Conservation (phyloP, 2,797 vertebrate species). For the Acanthurus tractus region DNA sequence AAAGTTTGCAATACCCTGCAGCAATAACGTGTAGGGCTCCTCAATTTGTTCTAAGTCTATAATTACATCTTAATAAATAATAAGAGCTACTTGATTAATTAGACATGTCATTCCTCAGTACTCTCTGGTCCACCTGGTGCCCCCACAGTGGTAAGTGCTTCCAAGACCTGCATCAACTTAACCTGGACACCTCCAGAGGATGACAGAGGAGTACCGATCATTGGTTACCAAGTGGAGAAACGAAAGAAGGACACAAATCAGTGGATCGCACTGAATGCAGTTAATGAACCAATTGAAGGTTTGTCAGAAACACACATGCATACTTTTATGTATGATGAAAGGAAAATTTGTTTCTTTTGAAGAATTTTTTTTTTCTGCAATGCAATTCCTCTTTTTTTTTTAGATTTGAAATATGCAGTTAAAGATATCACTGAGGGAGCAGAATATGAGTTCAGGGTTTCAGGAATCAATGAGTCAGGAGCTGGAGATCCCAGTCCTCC, state of each 20-base stretch:
- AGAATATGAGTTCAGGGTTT: constrained; percentile 92
- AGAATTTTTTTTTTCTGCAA: background rate
- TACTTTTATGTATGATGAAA: background rate
- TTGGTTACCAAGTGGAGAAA: constrained; percentile 90
- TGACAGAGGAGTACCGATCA: constrained; percentile 78
- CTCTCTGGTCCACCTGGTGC: constrained; percentile 84
- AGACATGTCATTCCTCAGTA: constrained; percentile 72
- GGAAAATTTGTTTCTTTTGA: fast-evolving
- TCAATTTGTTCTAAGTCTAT: constrained; percentile 27
- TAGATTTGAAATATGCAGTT: constrained; percentile 81
- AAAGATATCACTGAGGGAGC: constrained; percentile 85
- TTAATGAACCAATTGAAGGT: constrained; percentile 84
- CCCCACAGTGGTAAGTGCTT: constrained; percentile 83
- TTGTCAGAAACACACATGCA: constrained; percentile 15
- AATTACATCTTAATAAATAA: constrained; percentile 27
- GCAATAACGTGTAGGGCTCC: constrained; percentile 8
- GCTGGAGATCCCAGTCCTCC: constrained; percentile 86
- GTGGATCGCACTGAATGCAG: constrained; percentile 85
- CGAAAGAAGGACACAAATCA: constrained; percentile 86
- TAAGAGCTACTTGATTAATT: constrained; percentile 23
- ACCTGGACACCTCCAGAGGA: constrained; percentile 86
- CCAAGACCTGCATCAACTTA: constrained; percentile 84
- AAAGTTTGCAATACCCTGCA: constrained; percentile 25
- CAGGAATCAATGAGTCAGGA: constrained; percentile 88
- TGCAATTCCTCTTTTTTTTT: constrained; percentile 12